Base-by-base conservation (phyloP, 2,888 invertebrate genomes). In the Acanthosepion lycidas region DNA sequence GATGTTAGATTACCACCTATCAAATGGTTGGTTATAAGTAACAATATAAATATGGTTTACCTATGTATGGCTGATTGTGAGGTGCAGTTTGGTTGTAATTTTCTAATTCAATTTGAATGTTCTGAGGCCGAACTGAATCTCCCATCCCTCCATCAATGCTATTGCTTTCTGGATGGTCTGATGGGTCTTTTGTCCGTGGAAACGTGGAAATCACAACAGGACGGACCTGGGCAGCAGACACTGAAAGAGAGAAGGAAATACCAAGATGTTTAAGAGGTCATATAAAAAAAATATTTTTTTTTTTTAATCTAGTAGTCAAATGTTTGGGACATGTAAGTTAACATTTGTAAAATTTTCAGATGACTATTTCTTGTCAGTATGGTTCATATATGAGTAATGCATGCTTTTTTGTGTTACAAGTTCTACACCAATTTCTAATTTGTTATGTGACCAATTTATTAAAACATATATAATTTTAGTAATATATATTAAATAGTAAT, bases 201-300 rank as follows among this genome's bases (percentile, higher is more conserved):
- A 95, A 28, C 53, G 95, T 93, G 33, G 95, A 95, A 94, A 96
- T 95, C 78, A 96, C 96, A 94, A 96, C 96, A 91, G 96, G 96
- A 53, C 96, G 95, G n/a, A 96, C 95, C 94, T 96, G 96, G 59
- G 96, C 96, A 94, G 96, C 96, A 78, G 96, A 96, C 55, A 96
- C 96, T 96, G 95, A 33, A 95, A 95, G 51, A 53, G 18, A 92
- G 78, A 78, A 33, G 18, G 18, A 78, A 33, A 2, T 6, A 6
- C 4, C 1, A 78, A n/a, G 15, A n/a, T 33, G 33, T 78, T 78
- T 78, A 78, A 18, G 12, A 78, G 0, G 15, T 33, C n/a, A 78
- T 78, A 78, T 78, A n/a, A n/a, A 23, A n/a, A 78, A 78, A 9
- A 9, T 0, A 28, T 64, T 28, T 78, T 33, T 78, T 78, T 78